phyloP scores from a whole-genome alignment of 2,113 vertebrate genomes.

The Epinephelus fuscoguttatus region DNA sequence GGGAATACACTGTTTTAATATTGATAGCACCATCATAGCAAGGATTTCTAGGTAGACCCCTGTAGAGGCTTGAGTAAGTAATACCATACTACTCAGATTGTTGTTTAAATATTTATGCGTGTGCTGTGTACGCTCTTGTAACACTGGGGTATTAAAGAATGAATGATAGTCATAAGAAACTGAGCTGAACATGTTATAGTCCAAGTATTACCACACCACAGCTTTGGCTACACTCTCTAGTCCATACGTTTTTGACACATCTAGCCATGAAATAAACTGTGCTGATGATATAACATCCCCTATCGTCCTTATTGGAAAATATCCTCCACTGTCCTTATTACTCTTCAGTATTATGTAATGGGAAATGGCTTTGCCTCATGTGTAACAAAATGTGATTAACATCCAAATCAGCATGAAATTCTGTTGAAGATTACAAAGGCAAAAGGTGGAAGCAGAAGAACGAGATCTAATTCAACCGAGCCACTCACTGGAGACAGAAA shows the following conservation, averaged over 20 bases:
- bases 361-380: constrained; percentile 1
- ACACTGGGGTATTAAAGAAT: constrained; percentile 32
- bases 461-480: constrained; percentile 21
- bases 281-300: not conserved
- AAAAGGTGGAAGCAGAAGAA: constrained; percentile 29
- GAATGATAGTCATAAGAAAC: constrained; percentile 33
- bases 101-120: constrained; percentile 43
- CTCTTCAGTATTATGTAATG: not conserved
- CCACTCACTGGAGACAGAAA: not conserved
- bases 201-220: not conserved
- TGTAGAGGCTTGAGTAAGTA: constrained; percentile 26
- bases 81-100: constrained; percentile 11
- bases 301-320: not conserved
- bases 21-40: not conserved
- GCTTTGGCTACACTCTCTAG: not conserved
- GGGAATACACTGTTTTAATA: not conserved
- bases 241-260: not conserved
- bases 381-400: constrained; percentile 41
- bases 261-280: not conserved
- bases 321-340: constrained; percentile 6
- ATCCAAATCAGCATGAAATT: constrained; percentile 44
- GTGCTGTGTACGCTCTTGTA: not conserved
- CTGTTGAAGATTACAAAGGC: constrained; percentile 1
- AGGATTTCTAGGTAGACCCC: not conserved
- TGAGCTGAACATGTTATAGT: constrained; percentile 14